Evolutionary conservation across 2,113 vertebrate genomes (phyloP).

Genomic region (Cepphus grylle): DNA sequence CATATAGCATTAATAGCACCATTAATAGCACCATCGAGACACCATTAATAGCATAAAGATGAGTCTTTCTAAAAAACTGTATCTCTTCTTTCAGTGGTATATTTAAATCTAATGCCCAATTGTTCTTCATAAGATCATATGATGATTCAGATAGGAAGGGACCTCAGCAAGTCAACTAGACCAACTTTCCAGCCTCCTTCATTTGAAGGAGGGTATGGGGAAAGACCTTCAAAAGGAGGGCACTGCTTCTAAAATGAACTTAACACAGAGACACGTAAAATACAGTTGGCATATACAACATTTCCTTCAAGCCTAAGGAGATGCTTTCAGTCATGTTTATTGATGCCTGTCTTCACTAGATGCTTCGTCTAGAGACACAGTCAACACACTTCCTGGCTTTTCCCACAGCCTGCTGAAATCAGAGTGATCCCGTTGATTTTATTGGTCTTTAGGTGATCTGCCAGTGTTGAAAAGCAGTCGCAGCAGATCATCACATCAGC

Average conservation of each 20-base stretch:
- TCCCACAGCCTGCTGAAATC: not conserved
- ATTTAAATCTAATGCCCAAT: not conserved
- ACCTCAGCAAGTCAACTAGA: not conserved
- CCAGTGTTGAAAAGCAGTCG: not conserved
- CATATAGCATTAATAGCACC: not conserved
- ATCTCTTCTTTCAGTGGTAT: not conserved
- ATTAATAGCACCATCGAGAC: not conserved
- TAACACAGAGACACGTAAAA: not conserved
- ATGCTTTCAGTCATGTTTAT: not conserved
- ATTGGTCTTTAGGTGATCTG: not conserved
- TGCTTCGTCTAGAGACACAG: not conserved
- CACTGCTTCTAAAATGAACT: not conserved
- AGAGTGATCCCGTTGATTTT: not conserved
- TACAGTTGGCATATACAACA: not conserved
- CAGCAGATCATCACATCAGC: not conserved
- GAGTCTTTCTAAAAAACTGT: not conserved
- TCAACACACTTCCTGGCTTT: not conserved
- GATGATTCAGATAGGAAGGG: not conserved
- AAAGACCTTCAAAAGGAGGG: not conserved
- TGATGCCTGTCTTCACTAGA: not conserved
- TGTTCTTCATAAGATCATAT: not conserved
- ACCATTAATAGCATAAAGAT: not conserved
- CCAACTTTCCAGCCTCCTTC: not conserved
- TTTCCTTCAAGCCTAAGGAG: not conserved
- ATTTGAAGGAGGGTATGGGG: not conserved